Conservation (phyloP, 2,888 invertebrate species). For the Nemapogon koenigi region DNA sequence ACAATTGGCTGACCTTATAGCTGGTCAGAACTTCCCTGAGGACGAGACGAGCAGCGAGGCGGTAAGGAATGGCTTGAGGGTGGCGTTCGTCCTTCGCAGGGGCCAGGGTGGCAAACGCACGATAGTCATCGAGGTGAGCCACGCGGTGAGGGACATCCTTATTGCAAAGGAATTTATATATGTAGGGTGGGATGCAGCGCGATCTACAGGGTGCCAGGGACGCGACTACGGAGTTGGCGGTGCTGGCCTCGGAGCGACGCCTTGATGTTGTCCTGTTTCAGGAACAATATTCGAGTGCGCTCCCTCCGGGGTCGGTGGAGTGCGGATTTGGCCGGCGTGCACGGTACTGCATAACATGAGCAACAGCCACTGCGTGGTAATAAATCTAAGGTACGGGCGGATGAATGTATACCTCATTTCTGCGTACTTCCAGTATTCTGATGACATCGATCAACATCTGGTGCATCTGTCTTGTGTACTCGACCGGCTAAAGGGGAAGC, state of each 20-base stretch:
- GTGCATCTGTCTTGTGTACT: neutral
- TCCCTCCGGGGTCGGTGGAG: slow-evolving; percentile 1
- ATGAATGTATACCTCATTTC: slow-evolving; percentile 15
- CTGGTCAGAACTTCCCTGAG: too few species aligned
- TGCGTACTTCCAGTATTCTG: slow-evolving; percentile 18
- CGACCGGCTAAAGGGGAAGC: slow-evolving; percentile 1
- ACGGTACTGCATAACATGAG: neutral
- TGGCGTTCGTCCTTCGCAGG: too few species aligned
- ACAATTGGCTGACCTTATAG: too few species aligned
- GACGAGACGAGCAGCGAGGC: too few species aligned
- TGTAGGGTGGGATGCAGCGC: slow-evolving; percentile 16
- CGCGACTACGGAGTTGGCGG: slow-evolving; percentile 18
- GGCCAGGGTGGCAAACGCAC: too few species aligned
- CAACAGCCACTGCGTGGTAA: slow-evolving; percentile 4
- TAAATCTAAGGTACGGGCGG: slow-evolving; percentile 12
- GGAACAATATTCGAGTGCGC: slow-evolving; percentile 17
- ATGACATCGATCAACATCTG: slow-evolving; percentile 15
- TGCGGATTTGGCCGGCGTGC: slow-evolving; percentile 2
- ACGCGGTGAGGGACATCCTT: too few species aligned
- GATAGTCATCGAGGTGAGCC: too few species aligned
- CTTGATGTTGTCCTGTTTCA: slow-evolving; percentile 20
- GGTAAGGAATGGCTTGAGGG: too few species aligned
- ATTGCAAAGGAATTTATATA: too few species aligned
- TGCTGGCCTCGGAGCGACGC: slow-evolving; percentile 10
- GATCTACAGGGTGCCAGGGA: slow-evolving; percentile 15